Conservation (phyloP, 2,888 invertebrate species). For the Drosophila fungiperda region DNA sequence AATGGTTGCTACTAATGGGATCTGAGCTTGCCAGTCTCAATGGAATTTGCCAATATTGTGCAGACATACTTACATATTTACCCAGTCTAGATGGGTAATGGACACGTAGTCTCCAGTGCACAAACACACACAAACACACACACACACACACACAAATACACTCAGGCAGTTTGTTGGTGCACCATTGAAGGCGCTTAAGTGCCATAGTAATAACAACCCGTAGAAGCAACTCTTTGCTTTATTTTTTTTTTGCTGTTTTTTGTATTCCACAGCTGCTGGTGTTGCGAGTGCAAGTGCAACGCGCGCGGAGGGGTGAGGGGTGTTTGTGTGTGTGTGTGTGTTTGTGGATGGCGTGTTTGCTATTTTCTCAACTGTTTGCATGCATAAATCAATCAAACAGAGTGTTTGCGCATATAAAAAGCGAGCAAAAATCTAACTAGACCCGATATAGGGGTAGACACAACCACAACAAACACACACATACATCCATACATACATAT, state of each 20-base stretch:
- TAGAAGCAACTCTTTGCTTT: slow-evolving; percentile 25
- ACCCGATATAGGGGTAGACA: slow-evolving; percentile 39
- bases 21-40: neutral
- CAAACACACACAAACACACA: neutral
- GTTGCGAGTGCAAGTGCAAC: neutral
- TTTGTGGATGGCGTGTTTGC: neutral
- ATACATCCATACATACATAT: neutral
- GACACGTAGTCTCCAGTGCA: slow-evolving; percentile 13
- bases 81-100: slow-evolving; percentile 5
- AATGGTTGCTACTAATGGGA: neutral
- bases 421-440: slow-evolving; percentile 30
- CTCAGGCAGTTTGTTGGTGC: neutral
- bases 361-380: slow-evolving; percentile 44
- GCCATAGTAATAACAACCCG: slow-evolving; percentile 18
- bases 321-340: too few species aligned
- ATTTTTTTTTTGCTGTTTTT: slow-evolving; percentile 16
- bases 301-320: too few species aligned
- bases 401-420: slow-evolving; percentile 64
- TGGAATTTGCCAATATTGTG: slow-evolving; percentile 1
- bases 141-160: neutral
- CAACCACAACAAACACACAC: slow-evolving; percentile 11
- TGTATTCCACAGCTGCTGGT: slow-evolving; percentile 15
- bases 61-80: neutral
- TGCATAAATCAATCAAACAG: slow-evolving; percentile 76
- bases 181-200: slow-evolving; percentile 9